These are phyloP conservation scores for Pinna nobilis DNA, from an alignment of 1,140 invertebrate species.

Conservation along the genomic window DNA sequence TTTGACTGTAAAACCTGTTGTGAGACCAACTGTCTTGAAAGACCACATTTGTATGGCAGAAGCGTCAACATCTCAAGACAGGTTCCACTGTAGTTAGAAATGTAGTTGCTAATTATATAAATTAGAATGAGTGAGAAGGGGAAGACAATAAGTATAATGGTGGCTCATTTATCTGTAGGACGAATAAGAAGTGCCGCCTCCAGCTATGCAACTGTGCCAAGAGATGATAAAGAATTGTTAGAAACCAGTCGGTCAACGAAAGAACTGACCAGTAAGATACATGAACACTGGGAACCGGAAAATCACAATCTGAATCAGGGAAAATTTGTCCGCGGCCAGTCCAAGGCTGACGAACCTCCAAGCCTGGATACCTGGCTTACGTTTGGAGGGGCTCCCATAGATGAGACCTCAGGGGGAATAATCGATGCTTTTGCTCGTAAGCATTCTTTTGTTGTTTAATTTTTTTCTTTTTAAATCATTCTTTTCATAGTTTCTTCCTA, in stretches of 20 bases:
- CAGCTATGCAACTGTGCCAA: neutral
- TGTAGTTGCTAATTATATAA: too few relatives aligned
- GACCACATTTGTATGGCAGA: too few relatives aligned
- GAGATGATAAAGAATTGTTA: conserved; percentile 44
- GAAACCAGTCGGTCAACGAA: conserved; percentile 50
- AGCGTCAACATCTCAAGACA: too few relatives aligned
- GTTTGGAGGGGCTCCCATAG: conserved; percentile 58
- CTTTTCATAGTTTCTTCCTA: neutral
- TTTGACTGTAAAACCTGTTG: too few relatives aligned
- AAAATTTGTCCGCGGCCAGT: conserved; percentile 63
- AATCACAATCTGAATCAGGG: conserved; percentile 60
- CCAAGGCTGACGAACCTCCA: conserved; percentile 52
- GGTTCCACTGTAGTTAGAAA: too few relatives aligned
- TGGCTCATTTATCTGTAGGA: conserved; percentile 34
- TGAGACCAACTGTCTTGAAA: too few relatives aligned
- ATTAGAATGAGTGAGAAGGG: neutral
- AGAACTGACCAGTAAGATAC: conserved; percentile 59
- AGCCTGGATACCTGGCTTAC: conserved; percentile 65
- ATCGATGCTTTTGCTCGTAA: conserved; percentile 70
- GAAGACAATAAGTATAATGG: neutral
- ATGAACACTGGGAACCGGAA: conserved; percentile 61
- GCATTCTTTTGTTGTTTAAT: conserved; percentile 13
- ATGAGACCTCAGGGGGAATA: conserved; percentile 52
- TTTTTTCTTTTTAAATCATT: neutral
- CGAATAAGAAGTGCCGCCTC: conserved; percentile 33